Percentiles rank a stretch among this genome's conserved stretches.
Conservation (phyloP, 2,888 invertebrate genomes). For the Congeria kusceri region DNA sequence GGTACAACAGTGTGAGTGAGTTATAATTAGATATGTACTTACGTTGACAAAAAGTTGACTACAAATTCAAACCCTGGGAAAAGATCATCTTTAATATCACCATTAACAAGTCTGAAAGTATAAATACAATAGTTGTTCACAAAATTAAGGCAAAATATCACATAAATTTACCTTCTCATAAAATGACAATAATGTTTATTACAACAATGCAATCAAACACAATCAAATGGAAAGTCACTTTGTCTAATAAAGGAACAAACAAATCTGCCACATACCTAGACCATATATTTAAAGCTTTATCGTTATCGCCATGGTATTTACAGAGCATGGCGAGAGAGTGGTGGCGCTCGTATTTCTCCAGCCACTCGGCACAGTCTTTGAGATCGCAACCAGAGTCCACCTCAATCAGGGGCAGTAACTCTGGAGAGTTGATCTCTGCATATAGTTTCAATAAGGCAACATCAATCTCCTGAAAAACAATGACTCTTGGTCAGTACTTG, state of each 20-base stretch:
- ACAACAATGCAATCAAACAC: no score
- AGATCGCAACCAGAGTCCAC: conserved; percentile 83
- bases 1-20: no score
- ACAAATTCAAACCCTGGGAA: conserved; percentile 86
- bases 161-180: no score
- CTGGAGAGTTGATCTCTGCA: conserved; percentile 83
- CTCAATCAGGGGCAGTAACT: conserved; percentile 81
- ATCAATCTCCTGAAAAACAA: conserved; percentile 85
- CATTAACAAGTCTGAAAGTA: conserved; percentile 83
- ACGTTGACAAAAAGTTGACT: conserved; percentile 85
- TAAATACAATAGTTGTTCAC: no score
- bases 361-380: conserved; percentile 85
- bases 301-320: conserved; percentile 83
- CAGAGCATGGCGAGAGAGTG: conserved; percentile 86
- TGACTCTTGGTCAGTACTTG: not conserved
- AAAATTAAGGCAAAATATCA: no score
- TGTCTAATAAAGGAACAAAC: no score
- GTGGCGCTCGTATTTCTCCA: conserved; percentile 83
- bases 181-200: no score
- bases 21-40: conserved; percentile 57
- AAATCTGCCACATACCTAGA: conserved; percentile 77
- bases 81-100: conserved; percentile 83
- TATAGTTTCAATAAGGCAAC: conserved; percentile 86
- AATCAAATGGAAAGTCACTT: no score
- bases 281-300: conserved; percentile 86